phyloP scores from a whole-genome alignment of 2,888 invertebrate genomes.

The Fragum fragum region DNA sequence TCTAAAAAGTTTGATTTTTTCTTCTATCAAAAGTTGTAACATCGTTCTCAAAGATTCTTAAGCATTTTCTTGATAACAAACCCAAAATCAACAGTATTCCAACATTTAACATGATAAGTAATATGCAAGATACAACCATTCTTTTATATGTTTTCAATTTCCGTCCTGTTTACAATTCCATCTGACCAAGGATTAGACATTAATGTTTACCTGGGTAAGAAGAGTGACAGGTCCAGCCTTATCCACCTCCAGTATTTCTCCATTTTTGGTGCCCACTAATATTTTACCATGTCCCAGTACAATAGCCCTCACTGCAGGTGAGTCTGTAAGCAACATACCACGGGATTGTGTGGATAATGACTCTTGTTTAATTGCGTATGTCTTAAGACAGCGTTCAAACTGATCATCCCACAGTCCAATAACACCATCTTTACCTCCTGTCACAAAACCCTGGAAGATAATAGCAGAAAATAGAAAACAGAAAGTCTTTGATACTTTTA shows the following conservation, averaged over 20 bases:
- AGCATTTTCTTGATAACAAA: no score
- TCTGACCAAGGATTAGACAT: no score
- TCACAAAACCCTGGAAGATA: conserved; percentile 86
- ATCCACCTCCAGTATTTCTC: conserved; percentile 87
- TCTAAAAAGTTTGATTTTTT: no score
- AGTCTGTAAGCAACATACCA: conserved; percentile 83
- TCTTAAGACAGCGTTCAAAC: conserved; percentile 86
- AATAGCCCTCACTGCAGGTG: conserved; percentile 85
- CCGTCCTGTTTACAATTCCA: no score
- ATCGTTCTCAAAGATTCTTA: no score
- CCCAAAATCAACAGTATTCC: no score
- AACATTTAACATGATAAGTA: no score
- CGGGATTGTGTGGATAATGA: conserved; percentile 77
- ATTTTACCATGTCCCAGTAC: conserved; percentile 86
- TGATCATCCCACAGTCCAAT: conserved; percentile 87
- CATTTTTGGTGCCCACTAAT: conserved; percentile 86
- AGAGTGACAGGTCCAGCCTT: conserved; percentile 85
- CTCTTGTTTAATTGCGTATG: conserved; percentile 85
- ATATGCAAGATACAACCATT: no score
- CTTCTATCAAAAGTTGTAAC: no score
- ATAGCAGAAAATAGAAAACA: neutral
- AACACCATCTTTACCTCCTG: conserved; percentile 87
- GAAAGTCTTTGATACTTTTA: no score
- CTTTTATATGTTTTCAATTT: no score
- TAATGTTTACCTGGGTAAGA: conserved; percentile 86